Conservation (phyloP, 2,113 vertebrate genomes). For the Clarias magur region DNA sequence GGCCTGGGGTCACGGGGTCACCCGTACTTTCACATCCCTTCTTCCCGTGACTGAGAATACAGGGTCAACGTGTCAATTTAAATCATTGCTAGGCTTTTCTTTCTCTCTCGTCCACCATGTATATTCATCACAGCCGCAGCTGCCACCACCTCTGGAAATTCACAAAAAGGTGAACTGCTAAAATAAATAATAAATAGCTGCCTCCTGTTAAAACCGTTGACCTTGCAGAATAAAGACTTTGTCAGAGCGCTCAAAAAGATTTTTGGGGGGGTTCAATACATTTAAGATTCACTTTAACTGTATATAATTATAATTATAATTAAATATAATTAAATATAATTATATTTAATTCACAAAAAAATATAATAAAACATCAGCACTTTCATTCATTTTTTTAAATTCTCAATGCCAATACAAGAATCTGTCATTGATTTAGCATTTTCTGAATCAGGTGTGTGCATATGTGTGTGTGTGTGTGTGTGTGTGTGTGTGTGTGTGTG, state of each 20-base stretch:
- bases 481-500: neutral
- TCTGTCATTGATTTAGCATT: constrained; percentile 67
- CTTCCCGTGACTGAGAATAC: constrained; percentile 70
- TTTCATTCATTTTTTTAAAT: neutral
- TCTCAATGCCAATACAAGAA: neutral
- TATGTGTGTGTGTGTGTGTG: constrained; percentile 17
- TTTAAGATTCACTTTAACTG: constrained; percentile 22
- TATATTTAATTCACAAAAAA: neutral
- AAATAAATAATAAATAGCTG: constrained; percentile 78
- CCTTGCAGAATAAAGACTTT: constrained; percentile 72
- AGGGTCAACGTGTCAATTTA: constrained; percentile 80
- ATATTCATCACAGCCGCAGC: constrained; percentile 77
- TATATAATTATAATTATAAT: too few relatives aligned
- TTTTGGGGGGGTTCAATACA: constrained; percentile 43
- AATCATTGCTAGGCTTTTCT: constrained; percentile 73
- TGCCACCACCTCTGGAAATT: constrained; percentile 76
- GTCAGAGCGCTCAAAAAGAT: constrained; percentile 58
- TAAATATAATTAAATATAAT: too few relatives aligned
- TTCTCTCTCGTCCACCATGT: constrained; percentile 71
- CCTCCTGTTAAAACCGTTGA: constrained; percentile 74
- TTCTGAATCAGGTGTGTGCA: constrained; percentile 67
- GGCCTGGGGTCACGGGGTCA: constrained; percentile 74
- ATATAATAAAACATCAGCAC: neutral
- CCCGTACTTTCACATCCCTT: constrained; percentile 78
- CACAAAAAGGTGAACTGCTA: constrained; percentile 78